Conservation (phyloP, 2,797 vertebrate species). For the Notamacropus eugenii region DNA sequence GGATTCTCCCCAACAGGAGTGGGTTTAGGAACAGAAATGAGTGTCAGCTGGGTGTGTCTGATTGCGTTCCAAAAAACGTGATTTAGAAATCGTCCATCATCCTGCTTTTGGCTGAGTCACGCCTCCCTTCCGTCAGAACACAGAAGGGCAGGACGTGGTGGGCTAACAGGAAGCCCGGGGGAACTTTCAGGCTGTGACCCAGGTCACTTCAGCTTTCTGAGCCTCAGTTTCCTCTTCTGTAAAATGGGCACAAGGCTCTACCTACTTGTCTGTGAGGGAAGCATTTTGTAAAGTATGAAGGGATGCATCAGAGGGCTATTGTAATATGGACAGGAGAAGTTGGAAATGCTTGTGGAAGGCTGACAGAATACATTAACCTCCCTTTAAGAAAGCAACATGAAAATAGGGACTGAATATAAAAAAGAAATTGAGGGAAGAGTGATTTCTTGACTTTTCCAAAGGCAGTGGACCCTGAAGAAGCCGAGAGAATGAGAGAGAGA, state of each 20-base stretch:
- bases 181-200: too few species aligned
- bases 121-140: not conserved
- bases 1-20: conserved; percentile 57
- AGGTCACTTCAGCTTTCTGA: not conserved
- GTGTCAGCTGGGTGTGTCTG: conserved; percentile 60
- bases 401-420: conserved; percentile 57
- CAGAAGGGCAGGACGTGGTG: not conserved
- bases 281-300: not conserved
- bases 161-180: not conserved
- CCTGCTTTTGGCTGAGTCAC: conserved; percentile 62
- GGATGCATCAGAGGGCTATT: conserved; percentile 13
- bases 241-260: not conserved
- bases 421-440: not conserved
- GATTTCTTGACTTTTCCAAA: conserved; percentile 38
- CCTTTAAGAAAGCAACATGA: not conserved
- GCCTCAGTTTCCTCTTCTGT: not conserved
- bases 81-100: conserved; percentile 66
- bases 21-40: conserved; percentile 60
- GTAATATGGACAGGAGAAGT: conserved; percentile 48
- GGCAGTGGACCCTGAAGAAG: not conserved
- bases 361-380: not conserved
- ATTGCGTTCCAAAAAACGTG: conserved; percentile 72
- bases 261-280: not conserved
- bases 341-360: conserved; percentile 35
- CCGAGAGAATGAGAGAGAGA: not conserved